phyloP scores from a whole-genome alignment of 2,113 vertebrate genomes.

The Gymnobelideus leadbeateri region DNA sequence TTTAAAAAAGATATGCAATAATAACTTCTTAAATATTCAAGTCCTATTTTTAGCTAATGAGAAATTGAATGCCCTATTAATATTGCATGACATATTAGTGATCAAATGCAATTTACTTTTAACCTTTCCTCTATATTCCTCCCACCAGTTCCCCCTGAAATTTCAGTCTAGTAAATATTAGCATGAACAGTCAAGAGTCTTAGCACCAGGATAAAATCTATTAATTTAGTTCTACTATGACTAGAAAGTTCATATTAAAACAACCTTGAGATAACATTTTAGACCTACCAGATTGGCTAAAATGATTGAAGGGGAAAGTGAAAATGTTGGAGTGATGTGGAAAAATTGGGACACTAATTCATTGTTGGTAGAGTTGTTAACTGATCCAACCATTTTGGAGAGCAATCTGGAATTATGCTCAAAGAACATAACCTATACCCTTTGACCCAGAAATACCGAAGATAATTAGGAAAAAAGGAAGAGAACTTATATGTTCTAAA shows the following conservation, averaged over 20 bases:
- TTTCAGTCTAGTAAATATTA: background rate
- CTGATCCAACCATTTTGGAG: background rate
- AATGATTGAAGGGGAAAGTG: background rate
- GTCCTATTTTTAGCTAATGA: background rate
- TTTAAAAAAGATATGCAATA: background rate
- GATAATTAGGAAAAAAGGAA: background rate
- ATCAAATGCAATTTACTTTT: conserved; percentile 6
- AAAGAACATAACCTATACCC: background rate
- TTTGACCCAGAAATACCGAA: background rate
- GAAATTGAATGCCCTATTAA: background rate
- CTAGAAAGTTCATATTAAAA: conserved; percentile 8
- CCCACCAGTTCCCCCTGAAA: background rate
- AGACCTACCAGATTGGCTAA: background rate
- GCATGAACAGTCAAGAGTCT: background rate
- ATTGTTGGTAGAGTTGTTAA: background rate
- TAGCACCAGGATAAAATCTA: background rate
- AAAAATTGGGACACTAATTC: background rate
- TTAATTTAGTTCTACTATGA: background rate
- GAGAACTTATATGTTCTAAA: background rate
- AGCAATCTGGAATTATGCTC: background rate
- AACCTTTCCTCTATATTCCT: conserved; percentile 34
- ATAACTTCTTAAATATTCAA: background rate
- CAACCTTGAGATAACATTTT: background rate
- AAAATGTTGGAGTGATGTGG: background rate
- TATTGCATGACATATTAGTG: background rate